Conservation (phyloP, 1,140 invertebrate genomes). For the Himalopsyche phryganea region DNA sequence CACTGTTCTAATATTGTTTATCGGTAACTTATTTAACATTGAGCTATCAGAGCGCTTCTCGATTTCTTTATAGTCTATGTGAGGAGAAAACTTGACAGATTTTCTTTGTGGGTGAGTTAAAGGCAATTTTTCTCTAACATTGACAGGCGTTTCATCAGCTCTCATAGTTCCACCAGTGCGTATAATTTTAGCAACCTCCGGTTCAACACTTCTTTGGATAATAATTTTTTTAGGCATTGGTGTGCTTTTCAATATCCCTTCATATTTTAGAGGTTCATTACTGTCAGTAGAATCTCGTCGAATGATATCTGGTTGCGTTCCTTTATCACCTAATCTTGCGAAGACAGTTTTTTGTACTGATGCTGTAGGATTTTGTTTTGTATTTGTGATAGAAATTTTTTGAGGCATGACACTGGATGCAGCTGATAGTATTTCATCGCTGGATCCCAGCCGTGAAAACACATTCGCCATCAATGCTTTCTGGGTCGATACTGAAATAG, state of each 20-base stretch:
- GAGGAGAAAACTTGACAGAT: conserved; percentile 49
- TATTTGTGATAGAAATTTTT: conserved; percentile 14
- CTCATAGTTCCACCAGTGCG: conserved; percentile 44
- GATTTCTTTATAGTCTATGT: conserved; percentile 50
- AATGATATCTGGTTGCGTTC: conserved; percentile 23
- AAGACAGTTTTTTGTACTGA: conserved; percentile 39
- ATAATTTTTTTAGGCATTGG: conserved; percentile 38
- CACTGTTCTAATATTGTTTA: conserved; percentile 9
- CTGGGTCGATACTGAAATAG: conserved; percentile 5
- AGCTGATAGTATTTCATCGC: conserved; percentile 8
- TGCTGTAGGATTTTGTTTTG: conserved; percentile 5
- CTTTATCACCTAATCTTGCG: conserved; percentile 42
- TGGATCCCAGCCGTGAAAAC: conserved; percentile 23
- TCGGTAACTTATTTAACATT: not conserved
- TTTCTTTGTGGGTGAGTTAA: conserved; percentile 38
- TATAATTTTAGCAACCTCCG: conserved; percentile 41
- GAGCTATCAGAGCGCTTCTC: conserved; percentile 32
- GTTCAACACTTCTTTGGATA: conserved; percentile 40
- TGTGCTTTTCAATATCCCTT: conserved; percentile 45
- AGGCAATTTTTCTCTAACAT: conserved; percentile 45
- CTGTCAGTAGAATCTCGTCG: conserved; percentile 33
- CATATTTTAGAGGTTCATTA: conserved; percentile 47
- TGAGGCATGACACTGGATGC: not conserved
- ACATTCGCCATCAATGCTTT: conserved; percentile 16
- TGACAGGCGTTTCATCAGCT: conserved; percentile 45